Evolutionary conservation across 1,140 invertebrate genomes (phyloP), one percentile per base, ranked within the genome.

Genomic region (Lutraria rhynchaena): DNA sequence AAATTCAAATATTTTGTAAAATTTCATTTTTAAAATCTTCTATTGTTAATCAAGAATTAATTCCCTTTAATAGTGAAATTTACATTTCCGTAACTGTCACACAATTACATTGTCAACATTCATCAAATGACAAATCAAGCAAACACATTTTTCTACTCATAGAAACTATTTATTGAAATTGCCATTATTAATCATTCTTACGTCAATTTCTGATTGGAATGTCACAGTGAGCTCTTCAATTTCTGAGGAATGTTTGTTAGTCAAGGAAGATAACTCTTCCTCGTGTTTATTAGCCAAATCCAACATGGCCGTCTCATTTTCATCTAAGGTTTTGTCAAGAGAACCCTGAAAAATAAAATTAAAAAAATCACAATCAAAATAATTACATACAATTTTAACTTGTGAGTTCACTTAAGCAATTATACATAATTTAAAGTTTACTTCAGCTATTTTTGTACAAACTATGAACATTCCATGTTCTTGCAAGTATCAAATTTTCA

Each of bases 261-360:
- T 82, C 19, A 87, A 33, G 15, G 37, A 44, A 24, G 83, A 46
- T 37, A 87, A 65, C 60, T 85, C 83, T 46, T 86, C 67, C 46
- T 85, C 81, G 63, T 86, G 83, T 11, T 85, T 60, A 15, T 58
- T 44, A 13, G 75, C 61, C 29, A 84, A 27, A 27, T 29, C 51
- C 22, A 46, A 44, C 5, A 81, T 44, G 4, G 33, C n/a, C 33
- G 29, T 31, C 46, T 81, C 83, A 35, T 63, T 81, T 31, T 81
- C 78, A 73, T 74, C 78, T 31, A 73, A 33, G 17, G 80, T 71
- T 37, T 87, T 55, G 27, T 86, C 77, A 44, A 88, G 46, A n/a
- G 84, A 76, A 19, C 83, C 85, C 88, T 89, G 49, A 22, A 75
- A 71, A 17, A 69, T 5, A 55, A 55, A 55, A 55, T 22, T 19